Evolutionary conservation across 1,140 invertebrate genomes (phyloP).

Genomic region (Saxidomus purpurata): DNA sequence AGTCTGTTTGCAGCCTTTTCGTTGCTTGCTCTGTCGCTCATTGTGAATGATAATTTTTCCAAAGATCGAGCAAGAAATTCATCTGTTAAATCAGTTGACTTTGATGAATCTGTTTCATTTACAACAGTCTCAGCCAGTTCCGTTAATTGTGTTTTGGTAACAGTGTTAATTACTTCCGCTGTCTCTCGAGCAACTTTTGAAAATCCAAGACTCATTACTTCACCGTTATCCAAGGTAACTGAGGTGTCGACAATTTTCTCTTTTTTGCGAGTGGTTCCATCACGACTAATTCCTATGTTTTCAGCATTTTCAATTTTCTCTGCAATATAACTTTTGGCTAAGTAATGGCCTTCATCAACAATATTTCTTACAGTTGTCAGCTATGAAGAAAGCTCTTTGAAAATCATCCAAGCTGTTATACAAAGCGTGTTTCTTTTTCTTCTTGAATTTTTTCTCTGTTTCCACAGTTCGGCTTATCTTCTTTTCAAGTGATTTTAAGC

Average conservation of each 20-base stretch:
- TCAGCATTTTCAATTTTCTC: slow-evolving; percentile 19
- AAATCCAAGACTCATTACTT: slow-evolving; percentile 61
- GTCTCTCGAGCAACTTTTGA: slow-evolving; percentile 18
- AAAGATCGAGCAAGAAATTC: slow-evolving; percentile 23
- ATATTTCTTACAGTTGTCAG: slow-evolving; percentile 40
- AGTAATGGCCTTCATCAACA: slow-evolving; percentile 67
- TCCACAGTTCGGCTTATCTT: too few relatives aligned
- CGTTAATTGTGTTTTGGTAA: slow-evolving; percentile 27
- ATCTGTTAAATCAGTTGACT: neutral
- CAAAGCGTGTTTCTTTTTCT: too few relatives aligned
- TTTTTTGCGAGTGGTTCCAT: slow-evolving; percentile 55
- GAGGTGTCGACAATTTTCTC: slow-evolving; percentile 62
- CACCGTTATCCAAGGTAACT: slow-evolving; percentile 51
- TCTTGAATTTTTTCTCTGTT: too few relatives aligned
- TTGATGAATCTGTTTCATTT: neutral
- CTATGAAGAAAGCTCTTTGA: too few relatives aligned
- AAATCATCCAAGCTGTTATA: too few relatives aligned
- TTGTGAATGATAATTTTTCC: slow-evolving; percentile 50
- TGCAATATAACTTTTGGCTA: slow-evolving; percentile 63
- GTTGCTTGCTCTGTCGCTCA: slow-evolving; percentile 47
- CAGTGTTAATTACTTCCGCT: neutral
- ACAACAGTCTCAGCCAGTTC: slow-evolving; percentile 13
- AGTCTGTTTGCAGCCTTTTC: slow-evolving; percentile 52
- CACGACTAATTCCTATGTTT: slow-evolving; percentile 53
- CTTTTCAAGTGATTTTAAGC: too few relatives aligned